These are phyloP conservation scores for Pantala flavescens DNA, from an alignment of 1,140 invertebrate species.

Conservation along the genomic window DNA sequence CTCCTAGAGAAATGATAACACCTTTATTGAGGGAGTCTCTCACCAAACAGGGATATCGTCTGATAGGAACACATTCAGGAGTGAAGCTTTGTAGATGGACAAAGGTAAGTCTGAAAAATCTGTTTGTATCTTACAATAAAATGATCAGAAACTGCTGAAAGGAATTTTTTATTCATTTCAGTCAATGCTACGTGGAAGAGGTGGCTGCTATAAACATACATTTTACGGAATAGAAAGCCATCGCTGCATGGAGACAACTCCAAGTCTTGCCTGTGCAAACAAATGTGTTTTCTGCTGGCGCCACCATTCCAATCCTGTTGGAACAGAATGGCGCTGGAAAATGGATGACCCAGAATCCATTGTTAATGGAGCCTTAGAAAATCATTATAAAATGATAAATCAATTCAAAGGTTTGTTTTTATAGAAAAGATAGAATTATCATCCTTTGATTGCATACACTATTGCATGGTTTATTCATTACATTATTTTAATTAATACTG, in stretches of 20 bases:
- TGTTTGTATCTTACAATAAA: no score
- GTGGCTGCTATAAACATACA: constrained; percentile 57
- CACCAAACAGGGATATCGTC: constrained; percentile 52
- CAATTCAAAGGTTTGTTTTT: constrained; percentile 42
- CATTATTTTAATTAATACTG: no score
- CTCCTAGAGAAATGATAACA: constrained; percentile 48
- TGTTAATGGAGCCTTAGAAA: constrained; percentile 42
- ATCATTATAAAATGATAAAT: constrained; percentile 50
- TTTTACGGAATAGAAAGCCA: constrained; percentile 58
- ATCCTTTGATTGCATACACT: neutral
- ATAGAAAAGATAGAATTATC: neutral
- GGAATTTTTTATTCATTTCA: constrained; percentile 24
- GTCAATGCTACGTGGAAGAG: constrained; percentile 51
- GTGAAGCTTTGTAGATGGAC: constrained; percentile 58
- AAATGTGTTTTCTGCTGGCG: constrained; percentile 61
- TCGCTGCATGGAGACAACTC: constrained; percentile 55
- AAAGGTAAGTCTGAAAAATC: constrained; percentile 34
- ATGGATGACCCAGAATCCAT: constrained; percentile 48
- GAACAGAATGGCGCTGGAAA: constrained; percentile 58
- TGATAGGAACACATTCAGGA: constrained; percentile 52
- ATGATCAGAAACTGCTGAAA: no score
- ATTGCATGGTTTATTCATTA: neutral
- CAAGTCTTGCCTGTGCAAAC: constrained; percentile 53
- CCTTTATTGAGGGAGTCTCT: constrained; percentile 41
- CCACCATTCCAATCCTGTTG: constrained; percentile 57